Base-by-base conservation (phyloP, 2,797 vertebrate species). In the Amphiprion clarkii region DNA sequence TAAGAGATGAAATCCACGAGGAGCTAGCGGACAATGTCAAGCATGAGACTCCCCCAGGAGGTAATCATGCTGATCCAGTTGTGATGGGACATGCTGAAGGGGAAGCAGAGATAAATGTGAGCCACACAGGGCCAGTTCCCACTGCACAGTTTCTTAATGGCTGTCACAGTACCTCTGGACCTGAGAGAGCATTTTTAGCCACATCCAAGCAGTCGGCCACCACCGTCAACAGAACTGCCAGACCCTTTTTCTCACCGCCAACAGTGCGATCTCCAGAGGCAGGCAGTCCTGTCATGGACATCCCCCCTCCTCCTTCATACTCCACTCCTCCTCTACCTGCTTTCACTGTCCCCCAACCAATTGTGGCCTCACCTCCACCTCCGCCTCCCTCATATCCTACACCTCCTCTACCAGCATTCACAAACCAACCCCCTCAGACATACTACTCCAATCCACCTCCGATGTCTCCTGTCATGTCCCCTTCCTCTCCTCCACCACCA, bases 211-310 rank as follows among this genome's bases (percentile, higher is more conserved):
- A 96, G 79, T 86, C 95, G 17, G 88, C 84, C 0, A 68, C 94
- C 0, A 96, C 96, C 88, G 86, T 94, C 78, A 99, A 99, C 88
- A 94, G 97, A 86, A 98, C 97, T 0, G 98, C 98, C 83, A 96
- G 95, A 73, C 98, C 98, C 1, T 99, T 99, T 7, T 96, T 97
- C 79, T 95, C 95, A 0, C 92, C 94, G 0, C 72, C 79, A n/a
- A 88, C 89, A 2, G 91, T 93, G 42, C 91, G 82, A 63, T 87
- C 86, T 56, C 72, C 87, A 6, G 88, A 89, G 72, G 40, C 53
- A 1, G 5, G 14, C 46, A 90, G 80, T 60, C 87, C 92, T 1
- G 63, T 91, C n/a, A 82, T 85, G 3, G 93, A 93, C 48, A 91
- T 95, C 59, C 95, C 96, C 10, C 95, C 95, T 0, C 94, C 96